These are phyloP conservation scores for Cartodere bifasciata DNA, from an alignment of 2,888 invertebrate genomes.

Conservation along the genomic window DNA sequence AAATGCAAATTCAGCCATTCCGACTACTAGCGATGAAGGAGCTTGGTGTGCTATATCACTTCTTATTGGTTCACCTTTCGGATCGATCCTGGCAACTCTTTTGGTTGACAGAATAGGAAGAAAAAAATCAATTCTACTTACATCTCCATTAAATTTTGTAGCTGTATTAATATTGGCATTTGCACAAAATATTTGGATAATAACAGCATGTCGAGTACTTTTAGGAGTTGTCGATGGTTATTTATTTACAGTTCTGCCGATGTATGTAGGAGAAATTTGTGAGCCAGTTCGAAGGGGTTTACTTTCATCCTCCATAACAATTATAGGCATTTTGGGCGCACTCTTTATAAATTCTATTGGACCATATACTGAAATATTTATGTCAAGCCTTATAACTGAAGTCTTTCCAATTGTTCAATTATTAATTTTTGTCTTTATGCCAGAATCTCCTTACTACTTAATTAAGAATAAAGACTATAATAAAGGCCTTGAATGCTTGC, in stretches of 20 bases:
- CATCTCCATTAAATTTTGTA: constrained; percentile 35
- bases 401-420: constrained; percentile 45
- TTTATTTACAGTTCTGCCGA: constrained; percentile 36
- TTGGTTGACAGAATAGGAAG: constrained; percentile 51
- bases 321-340: constrained; percentile 43
- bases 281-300: constrained; percentile 44
- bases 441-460: constrained; percentile 49
- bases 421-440: constrained; percentile 45
- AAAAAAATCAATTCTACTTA: constrained; percentile 34
- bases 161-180: constrained; percentile 49
- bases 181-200: constrained; percentile 42
- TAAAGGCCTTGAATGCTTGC: constrained; percentile 40
- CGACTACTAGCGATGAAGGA: constrained; percentile 38
- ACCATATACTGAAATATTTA: constrained; percentile 42
- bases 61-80: constrained; percentile 49
- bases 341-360: constrained; percentile 49
- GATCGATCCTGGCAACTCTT: constrained; percentile 47
- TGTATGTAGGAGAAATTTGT: constrained; percentile 48
- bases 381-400: constrained; percentile 43
- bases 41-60: constrained; percentile 54
- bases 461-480: constrained; percentile 32
- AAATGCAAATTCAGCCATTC: constrained; percentile 36
- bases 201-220: constrained; percentile 36
- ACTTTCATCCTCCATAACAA: constrained; percentile 46
- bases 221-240: constrained; percentile 41